Conservation (phyloP, 1,140 invertebrate genomes). For the Whitmania pigra region DNA sequence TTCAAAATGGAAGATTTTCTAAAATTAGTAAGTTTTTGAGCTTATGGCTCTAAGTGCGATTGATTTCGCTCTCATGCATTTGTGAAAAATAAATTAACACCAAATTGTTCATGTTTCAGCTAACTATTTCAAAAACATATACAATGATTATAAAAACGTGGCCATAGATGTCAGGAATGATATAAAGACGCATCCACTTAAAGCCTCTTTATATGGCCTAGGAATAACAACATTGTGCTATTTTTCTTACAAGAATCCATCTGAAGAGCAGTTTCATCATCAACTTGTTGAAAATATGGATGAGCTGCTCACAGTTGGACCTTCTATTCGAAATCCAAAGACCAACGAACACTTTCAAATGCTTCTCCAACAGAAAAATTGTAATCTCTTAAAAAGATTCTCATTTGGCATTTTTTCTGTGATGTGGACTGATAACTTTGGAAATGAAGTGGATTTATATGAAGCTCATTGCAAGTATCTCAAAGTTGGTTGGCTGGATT, state of each 20-base stretch:
- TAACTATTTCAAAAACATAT: slow-evolving; percentile 34
- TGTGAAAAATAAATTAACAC: neutral
- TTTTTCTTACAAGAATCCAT: slow-evolving; percentile 49
- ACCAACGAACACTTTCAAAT: slow-evolving; percentile 53
- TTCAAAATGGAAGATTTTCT: too few species aligned
- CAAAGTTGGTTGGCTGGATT: slow-evolving; percentile 39
- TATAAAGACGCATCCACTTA: slow-evolving; percentile 35
- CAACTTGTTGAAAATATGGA: slow-evolving; percentile 49
- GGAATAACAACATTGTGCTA: slow-evolving; percentile 27
- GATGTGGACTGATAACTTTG: slow-evolving; percentile 59
- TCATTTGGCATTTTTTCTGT: slow-evolving; percentile 60
- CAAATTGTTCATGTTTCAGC: slow-evolving; percentile 29
- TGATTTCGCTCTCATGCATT: too few species aligned
- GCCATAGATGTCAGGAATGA: slow-evolving; percentile 37
- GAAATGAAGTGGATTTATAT: slow-evolving; percentile 53
- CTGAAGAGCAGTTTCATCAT: slow-evolving; percentile 51
- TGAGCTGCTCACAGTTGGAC: slow-evolving; percentile 54
- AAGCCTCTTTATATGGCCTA: slow-evolving; percentile 33
- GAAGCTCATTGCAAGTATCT: slow-evolving; percentile 59
- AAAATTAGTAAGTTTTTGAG: too few species aligned
- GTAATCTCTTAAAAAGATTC: slow-evolving; percentile 52
- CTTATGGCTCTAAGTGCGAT: too few species aligned
- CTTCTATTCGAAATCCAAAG: slow-evolving; percentile 53
- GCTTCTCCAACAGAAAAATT: slow-evolving; percentile 53
- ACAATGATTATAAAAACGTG: slow-evolving; percentile 41